Evolutionary conservation across 2,888 invertebrate genomes (phyloP).

Genomic region (Eilema depressum): DNA sequence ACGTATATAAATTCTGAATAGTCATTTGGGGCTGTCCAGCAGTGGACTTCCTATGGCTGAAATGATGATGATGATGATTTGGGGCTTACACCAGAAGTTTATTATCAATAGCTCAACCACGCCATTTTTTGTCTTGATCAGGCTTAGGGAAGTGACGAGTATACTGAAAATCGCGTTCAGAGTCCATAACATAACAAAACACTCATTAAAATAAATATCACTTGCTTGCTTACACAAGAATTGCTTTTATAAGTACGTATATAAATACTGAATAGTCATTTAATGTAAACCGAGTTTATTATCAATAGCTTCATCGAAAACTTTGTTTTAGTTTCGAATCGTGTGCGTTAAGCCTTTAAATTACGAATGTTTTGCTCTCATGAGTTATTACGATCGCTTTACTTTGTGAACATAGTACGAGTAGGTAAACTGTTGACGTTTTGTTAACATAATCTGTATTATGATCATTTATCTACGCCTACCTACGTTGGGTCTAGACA

Average conservation of each 20-base stretch:
- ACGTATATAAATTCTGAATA: not conserved
- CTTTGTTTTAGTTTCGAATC: constrained; percentile 4
- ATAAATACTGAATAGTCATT: not conserved
- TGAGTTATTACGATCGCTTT: not conserved
- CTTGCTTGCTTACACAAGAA: not conserved
- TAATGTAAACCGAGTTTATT: not conserved
- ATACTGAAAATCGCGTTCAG: not conserved
- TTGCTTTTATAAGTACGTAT: not conserved
- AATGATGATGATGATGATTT: too few relatives aligned
- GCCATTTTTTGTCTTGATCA: too few relatives aligned
- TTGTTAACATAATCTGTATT: not conserved
- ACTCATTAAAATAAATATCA: not conserved
- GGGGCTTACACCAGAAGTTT: too few relatives aligned
- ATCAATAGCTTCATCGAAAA: constrained; percentile 3
- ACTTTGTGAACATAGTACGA: not conserved
- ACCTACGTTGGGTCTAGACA: too few relatives aligned
- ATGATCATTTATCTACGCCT: too few relatives aligned
- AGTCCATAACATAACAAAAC: not conserved
- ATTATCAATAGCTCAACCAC: too few relatives aligned
- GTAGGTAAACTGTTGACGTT: not conserved
- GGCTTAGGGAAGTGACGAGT: too few relatives aligned
- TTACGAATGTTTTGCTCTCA: not conserved
- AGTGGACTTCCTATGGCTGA: too few relatives aligned
- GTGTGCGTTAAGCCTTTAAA: constrained; percentile 2
- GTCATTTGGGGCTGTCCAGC: too few relatives aligned